phyloP scores from a whole-genome alignment of 2,113 vertebrate genomes.

The Anarhynchus alexandrinus region DNA sequence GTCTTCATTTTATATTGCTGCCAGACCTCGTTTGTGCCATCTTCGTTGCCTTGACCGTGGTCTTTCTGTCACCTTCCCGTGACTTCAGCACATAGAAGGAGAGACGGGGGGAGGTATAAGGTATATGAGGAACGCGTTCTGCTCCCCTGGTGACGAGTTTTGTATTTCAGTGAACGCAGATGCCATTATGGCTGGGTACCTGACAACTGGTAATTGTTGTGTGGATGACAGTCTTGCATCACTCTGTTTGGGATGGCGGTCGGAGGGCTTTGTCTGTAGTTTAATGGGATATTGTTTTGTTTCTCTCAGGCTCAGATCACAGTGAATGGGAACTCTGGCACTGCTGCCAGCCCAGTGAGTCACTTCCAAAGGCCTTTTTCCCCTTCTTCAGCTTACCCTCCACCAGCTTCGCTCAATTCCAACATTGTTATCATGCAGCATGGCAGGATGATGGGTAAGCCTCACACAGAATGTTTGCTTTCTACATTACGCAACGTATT shows the following conservation, averaged over 20 bases:
- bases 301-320: conserved; percentile 85
- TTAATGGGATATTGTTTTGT: conserved; percentile 62
- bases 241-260: background rate
- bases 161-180: conserved; percentile 40
- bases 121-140: background rate
- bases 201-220: background rate
- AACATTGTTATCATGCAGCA: conserved; percentile 80
- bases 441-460: conserved; percentile 87
- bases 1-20: background rate
- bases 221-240: background rate
- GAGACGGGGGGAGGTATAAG: background rate
- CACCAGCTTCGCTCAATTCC: conserved; percentile 82
- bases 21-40: background rate
- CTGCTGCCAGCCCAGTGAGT: conserved; percentile 78
- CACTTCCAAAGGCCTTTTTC: conserved; percentile 89
- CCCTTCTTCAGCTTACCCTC: conserved; percentile 84
- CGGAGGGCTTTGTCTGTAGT: background rate
- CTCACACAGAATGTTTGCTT: conserved; percentile 12
- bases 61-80: background rate
- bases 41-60: background rate
- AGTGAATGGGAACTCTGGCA: conserved; percentile 87
- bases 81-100: background rate
- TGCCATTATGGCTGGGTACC: background rate
- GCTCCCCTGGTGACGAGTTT: background rate
- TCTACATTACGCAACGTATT: background rate